A percentile compares a stretch with the other conserved stretches of the same genome.
These are phyloP conservation scores for Drosophila macrospina DNA, from an alignment of 2,888 invertebrate species.

Conservation along the genomic window DNA sequence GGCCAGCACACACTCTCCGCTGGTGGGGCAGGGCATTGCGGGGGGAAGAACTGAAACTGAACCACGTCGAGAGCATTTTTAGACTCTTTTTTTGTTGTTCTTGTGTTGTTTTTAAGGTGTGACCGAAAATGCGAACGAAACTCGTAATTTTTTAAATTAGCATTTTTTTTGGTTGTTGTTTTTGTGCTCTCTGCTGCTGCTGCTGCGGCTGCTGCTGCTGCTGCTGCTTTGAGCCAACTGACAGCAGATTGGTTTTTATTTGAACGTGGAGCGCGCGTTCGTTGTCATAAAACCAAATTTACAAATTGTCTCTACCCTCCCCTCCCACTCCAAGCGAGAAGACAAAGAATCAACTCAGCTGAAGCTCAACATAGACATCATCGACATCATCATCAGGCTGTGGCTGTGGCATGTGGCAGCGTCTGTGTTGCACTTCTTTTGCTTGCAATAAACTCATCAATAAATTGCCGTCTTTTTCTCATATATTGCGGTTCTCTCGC, in stretches of 20 bases:
- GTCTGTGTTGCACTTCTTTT: constrained; percentile 30
- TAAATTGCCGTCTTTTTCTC: constrained; percentile 79
- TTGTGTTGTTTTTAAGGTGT: constrained; percentile 82
- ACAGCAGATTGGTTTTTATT: constrained; percentile 69
- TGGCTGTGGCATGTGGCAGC: constrained; percentile 18
- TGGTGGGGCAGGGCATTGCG: no score
- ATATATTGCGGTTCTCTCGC: constrained; percentile 58
- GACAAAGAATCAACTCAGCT: constrained; percentile 79
- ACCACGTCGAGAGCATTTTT: constrained; percentile 48
- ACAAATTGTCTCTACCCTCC: constrained; percentile 78
- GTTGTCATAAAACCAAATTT: constrained; percentile 83
- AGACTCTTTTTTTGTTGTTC: background rate
- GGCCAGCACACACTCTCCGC: background rate
- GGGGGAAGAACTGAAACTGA: constrained; percentile 27
- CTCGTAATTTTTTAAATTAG: constrained; percentile 84
- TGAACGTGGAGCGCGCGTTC: constrained; percentile 69
- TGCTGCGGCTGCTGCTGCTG: no score
- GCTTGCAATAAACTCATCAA: constrained; percentile 84
- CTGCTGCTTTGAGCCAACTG: constrained; percentile 31
- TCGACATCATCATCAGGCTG: constrained; percentile 64
- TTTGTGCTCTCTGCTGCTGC: constrained; percentile 22
- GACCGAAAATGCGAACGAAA: constrained; percentile 82
- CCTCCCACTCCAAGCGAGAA: constrained; percentile 11
- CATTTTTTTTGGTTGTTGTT: constrained; percentile 71
- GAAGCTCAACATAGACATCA: constrained; percentile 76